Conservation (phyloP, 2,797 vertebrate genomes). For the Vultur gryphus region DNA sequence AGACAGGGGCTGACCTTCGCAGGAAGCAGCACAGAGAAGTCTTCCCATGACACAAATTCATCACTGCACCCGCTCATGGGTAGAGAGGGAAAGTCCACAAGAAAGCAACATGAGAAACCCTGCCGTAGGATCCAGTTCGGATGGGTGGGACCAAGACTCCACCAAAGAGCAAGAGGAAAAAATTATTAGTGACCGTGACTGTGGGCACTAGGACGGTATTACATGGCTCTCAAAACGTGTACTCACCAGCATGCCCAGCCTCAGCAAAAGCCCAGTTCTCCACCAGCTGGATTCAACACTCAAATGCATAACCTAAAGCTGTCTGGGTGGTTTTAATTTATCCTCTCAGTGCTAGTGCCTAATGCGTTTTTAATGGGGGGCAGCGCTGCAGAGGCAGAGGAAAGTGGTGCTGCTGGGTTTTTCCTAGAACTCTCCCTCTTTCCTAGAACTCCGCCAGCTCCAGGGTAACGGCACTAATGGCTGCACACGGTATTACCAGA, state of each 20-base stretch:
- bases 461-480: neutral
- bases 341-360: neutral
- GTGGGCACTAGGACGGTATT: neutral
- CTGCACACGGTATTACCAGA: neutral
- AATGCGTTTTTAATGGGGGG: constrained; percentile 46
- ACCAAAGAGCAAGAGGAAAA: neutral
- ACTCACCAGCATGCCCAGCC: neutral
- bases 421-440: constrained; percentile 39
- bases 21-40: neutral
- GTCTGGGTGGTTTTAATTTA: constrained; percentile 18
- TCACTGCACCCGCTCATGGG: neutral
- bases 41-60: neutral
- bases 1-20: neutral
- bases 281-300: neutral
- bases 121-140: neutral
- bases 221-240: accelerated
- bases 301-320: neutral
- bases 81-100: neutral
- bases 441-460: constrained; percentile 2
- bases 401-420: neutral
- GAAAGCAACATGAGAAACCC: neutral
- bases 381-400: neutral
- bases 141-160: neutral
- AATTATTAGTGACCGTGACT: neutral
- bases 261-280: neutral